phyloP scores from a whole-genome alignment of 2,113 vertebrate genomes.

The Chaetodon trifascialis region DNA sequence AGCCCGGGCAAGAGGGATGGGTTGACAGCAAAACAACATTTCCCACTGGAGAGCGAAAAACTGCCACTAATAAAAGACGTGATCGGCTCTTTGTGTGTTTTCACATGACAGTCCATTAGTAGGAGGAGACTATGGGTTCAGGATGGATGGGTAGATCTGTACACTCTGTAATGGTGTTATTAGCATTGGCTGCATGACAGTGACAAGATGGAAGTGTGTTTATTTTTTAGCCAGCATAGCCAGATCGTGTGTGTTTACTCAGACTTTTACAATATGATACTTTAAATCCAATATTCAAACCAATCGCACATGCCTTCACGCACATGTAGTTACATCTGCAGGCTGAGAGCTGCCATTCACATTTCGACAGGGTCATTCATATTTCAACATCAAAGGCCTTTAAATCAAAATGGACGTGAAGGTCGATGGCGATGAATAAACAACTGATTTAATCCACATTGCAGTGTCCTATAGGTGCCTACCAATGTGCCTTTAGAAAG shows the following conservation, averaged over 20 bases:
- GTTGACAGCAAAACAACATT: constrained; percentile 78
- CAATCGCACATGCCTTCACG: background rate
- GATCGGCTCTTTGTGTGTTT: constrained; percentile 70
- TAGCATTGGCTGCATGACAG: constrained; percentile 41
- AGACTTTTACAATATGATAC: background rate
- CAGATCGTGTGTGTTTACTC: constrained; percentile 25
- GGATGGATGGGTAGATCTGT: constrained; percentile 49
- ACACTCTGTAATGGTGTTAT: constrained; percentile 61
- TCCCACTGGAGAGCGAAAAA: constrained; percentile 60
- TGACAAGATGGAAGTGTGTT: constrained; percentile 16
- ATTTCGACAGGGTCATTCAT: constrained; percentile 8
- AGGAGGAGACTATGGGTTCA: constrained; percentile 39
- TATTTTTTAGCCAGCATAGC: constrained; percentile 6
- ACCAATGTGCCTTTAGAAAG: constrained; percentile 26
- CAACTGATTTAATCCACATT: constrained; percentile 42
- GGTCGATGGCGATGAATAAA: constrained; percentile 52
- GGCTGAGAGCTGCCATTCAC: background rate
- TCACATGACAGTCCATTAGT: constrained; percentile 72
- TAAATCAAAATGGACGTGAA: constrained; percentile 58
- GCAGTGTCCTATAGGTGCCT: constrained; percentile 28
- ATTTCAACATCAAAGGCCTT: constrained; percentile 53
- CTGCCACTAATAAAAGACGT: constrained; percentile 75
- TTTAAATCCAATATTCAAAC: background rate
- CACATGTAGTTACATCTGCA: constrained; percentile 2
- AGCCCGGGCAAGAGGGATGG: constrained; percentile 59